Conservation (phyloP, 2,888 invertebrate species). For the Protodeltote pygarga region DNA sequence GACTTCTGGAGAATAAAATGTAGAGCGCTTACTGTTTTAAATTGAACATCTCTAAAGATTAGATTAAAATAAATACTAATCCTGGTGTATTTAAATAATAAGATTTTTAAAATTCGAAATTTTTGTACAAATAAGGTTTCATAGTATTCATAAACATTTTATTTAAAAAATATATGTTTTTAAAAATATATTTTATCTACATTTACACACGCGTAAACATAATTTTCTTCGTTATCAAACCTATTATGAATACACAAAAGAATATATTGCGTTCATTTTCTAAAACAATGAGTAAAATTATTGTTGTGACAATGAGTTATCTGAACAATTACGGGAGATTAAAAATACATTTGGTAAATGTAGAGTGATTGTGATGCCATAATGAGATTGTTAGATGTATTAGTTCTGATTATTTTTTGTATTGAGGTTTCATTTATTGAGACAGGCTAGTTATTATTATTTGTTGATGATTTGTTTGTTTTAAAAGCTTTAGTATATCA, state of each 20-base stretch:
- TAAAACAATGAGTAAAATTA: conserved; percentile 39
- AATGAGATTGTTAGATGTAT: conserved; percentile 10
- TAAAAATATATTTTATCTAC: neutral
- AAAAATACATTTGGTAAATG: conserved; percentile 36
- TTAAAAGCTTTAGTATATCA: conserved; percentile 5
- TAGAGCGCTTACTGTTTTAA: too few species aligned
- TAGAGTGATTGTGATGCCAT: conserved; percentile 13
- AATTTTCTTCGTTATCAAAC: conserved; percentile 10
- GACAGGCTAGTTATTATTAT: too few species aligned
- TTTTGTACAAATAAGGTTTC: too few species aligned
- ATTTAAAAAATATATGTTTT: too few species aligned
- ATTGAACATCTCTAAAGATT: too few species aligned
- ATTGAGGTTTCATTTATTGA: conserved; percentile 2
- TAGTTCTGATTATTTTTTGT: neutral
- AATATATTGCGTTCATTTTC: conserved; percentile 25
- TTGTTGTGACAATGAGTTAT: conserved; percentile 31
- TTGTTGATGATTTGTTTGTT: neutral
- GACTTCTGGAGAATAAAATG: too few species aligned
- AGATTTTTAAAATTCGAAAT: too few species aligned
- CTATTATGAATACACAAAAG: conserved; percentile 19
- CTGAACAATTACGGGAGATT: conserved; percentile 32
- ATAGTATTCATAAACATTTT: too few species aligned
- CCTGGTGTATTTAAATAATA: too few species aligned
- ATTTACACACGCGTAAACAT: neutral
- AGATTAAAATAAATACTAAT: too few species aligned